Evolutionary conservation across 2,888 invertebrate species (phyloP), one percentile per base, ranked within the genome.

Genomic region (Embidobia sp.): DNA sequence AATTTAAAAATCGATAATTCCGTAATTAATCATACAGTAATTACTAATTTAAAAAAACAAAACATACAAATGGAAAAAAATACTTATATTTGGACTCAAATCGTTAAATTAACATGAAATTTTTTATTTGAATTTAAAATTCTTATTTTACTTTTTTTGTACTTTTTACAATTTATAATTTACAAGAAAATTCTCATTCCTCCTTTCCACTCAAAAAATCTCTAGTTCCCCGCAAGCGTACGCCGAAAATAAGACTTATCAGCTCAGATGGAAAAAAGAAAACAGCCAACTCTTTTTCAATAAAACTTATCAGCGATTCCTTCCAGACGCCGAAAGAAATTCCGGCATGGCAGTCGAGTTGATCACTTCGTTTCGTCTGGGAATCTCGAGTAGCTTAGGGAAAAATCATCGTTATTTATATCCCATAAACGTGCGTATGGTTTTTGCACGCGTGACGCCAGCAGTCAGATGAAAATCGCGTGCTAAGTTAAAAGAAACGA

Each of bases 321-420:
- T 44, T 35, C 19, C 44, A 44, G 66, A 66, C 18, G 44, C 35
- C 53, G 42, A 6, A 31, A 7, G 10, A 16, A 42, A 64, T 42
- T 51, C 51, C 31, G 31, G 22, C 55, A n/a, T 44, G 67, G 37
- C 42, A 19, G 15, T 22, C 5, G 27, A 29, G 48, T 33, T 55
- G 67, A 55, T 67, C 55, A 55, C 55, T 67, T 55, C 48, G 46
- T 42, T 33, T 46, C 37, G 67, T 67, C 55, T 55, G 55, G 7
- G 67, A 67, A 55, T 64, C 31, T 11, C 40, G 40, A 51, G 63
- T 18, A 22, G 40, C 42, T 18, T 42, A 26, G 8, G 8, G 26
- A 46, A 51, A 49, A 64, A 35, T 64, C 63, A 51, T 51, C 49
- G 40, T 64, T 64, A 64, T 64, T 64, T 64, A 64, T 64, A 40